Evolutionary conservation across 2,797 vertebrate species (phyloP).

Genomic region (Thamnophis elegans): DNA sequence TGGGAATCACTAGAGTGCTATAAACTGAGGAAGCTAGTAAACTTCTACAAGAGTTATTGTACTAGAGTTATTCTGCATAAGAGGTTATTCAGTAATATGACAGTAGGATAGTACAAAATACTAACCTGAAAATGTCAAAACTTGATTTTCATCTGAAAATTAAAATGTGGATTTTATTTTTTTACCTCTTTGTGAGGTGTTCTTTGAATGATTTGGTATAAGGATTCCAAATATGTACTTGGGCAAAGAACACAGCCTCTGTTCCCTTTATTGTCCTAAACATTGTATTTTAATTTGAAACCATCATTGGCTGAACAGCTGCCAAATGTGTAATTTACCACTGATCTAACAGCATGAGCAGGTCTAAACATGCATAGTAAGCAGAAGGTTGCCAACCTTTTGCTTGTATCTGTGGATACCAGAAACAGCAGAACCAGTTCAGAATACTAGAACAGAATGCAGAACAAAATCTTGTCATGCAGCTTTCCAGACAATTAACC

Average conservation of each 20-base stretch:
- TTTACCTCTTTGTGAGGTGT: slow-evolving; percentile 31
- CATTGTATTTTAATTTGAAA: slow-evolving; percentile 71
- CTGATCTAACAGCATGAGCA: slow-evolving; percentile 86
- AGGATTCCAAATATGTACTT: slow-evolving; percentile 56
- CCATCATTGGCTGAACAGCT: slow-evolving; percentile 77
- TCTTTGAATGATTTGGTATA: slow-evolving; percentile 37
- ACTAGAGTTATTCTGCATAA: background rate
- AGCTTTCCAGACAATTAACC: slow-evolving; percentile 87
- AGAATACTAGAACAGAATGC: slow-evolving; percentile 72
- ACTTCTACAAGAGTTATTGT: background rate
- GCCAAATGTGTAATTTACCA: slow-evolving; percentile 81
- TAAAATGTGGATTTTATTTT: background rate
- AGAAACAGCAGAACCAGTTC: slow-evolving; percentile 97
- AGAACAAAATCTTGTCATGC: slow-evolving; percentile 82
- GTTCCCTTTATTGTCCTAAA: slow-evolving; percentile 72
- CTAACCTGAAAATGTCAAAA: slow-evolving; percentile 9
- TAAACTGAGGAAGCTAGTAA: background rate
- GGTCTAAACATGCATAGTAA: slow-evolving; percentile 89
- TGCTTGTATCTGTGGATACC: slow-evolving; percentile 97
- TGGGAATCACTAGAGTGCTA: background rate
- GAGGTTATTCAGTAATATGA: background rate
- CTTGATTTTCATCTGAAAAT: slow-evolving; percentile 10
- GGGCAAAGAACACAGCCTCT: slow-evolving; percentile 69
- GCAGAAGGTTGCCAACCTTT: slow-evolving; percentile 83
- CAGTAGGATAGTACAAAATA: slow-evolving; percentile 16